Conservation (phyloP, 2,888 invertebrate genomes). For the Euclidia mi region DNA sequence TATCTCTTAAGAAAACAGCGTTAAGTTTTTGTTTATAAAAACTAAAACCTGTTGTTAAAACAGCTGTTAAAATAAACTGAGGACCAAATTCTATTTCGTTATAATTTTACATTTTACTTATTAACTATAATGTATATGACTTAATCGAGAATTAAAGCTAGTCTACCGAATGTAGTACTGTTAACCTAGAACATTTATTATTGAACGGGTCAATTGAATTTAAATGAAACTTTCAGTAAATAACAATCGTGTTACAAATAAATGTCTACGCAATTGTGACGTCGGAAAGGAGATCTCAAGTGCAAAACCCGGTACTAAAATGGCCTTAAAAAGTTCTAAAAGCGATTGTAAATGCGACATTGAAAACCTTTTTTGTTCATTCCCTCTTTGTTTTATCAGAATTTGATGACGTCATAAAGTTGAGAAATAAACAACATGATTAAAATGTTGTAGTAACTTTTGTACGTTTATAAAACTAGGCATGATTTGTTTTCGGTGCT, state of each 20-base stretch:
- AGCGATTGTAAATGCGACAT: slow-evolving; percentile 35
- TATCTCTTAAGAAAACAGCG: too few relatives aligned
- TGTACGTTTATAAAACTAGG: not conserved
- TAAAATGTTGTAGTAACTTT: slow-evolving; percentile 11
- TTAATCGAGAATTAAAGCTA: too few relatives aligned
- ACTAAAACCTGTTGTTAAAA: too few relatives aligned
- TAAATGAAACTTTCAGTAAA: not conserved
- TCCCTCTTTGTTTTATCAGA: slow-evolving; percentile 21
- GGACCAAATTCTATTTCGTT: too few relatives aligned
- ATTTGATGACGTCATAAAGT: slow-evolving; percentile 29
- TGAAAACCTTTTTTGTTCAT: slow-evolving; percentile 29
- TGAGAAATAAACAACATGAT: slow-evolving; percentile 30
- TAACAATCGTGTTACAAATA: not conserved
- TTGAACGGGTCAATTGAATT: too few relatives aligned
- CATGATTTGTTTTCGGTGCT: not conserved
- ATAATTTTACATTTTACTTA: too few relatives aligned
- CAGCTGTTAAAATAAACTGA: too few relatives aligned
- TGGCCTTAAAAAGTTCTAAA: slow-evolving; percentile 37
- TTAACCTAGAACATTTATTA: too few relatives aligned
- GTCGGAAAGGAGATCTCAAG: slow-evolving; percentile 12
- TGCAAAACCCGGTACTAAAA: slow-evolving; percentile 26
- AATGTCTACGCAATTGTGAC: slow-evolving; percentile 7
- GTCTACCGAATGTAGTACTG: too few relatives aligned
- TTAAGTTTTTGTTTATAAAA: too few relatives aligned
- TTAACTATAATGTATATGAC: too few relatives aligned